Percentiles rank a stretch among this genome's conserved stretches.
Conservation (phyloP, 2,888 invertebrate genomes). For the Tineola bisselliella region DNA sequence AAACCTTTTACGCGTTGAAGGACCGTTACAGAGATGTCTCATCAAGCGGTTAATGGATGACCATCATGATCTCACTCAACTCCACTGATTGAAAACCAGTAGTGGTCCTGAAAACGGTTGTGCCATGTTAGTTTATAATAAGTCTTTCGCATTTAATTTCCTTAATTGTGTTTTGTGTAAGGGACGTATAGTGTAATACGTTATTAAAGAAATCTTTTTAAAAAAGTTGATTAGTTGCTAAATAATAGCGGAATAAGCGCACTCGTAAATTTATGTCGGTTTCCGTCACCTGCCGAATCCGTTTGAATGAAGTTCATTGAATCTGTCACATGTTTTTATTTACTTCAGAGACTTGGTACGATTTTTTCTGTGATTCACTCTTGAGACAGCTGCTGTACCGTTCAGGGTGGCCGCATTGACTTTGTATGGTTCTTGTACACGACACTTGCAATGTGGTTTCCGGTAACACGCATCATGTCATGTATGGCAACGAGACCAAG, state of each 20-base stretch:
- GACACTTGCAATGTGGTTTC: slow-evolving; percentile 10
- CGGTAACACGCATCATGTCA: slow-evolving; percentile 5
- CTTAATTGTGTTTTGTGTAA: too few species aligned
- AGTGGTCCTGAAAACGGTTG: neutral
- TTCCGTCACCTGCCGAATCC: neutral
- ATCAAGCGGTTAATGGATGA: slow-evolving; percentile 7
- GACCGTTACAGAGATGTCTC: slow-evolving; percentile 13
- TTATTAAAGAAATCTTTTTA: too few species aligned
- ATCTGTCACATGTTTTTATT: slow-evolving; percentile 10
- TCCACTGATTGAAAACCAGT: slow-evolving; percentile 12
- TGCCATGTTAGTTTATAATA: neutral
- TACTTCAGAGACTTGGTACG: neutral
- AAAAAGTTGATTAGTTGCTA: too few species aligned
- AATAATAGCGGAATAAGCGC: too few species aligned
- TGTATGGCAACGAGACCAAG: neutral
- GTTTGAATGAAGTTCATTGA: neutral
- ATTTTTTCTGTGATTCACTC: slow-evolving; percentile 7
- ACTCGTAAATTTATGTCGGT: neutral
- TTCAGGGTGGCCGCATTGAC: slow-evolving; percentile 10
- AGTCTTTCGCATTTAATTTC: neutral
- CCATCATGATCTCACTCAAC: slow-evolving; percentile 1
- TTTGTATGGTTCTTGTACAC: slow-evolving; percentile 12
- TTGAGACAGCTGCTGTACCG: slow-evolving; percentile 11
- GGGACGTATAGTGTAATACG: too few species aligned
- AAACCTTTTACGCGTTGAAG: slow-evolving; percentile 12